Evolutionary conservation across 2,888 invertebrate species (phyloP), one percentile per base, ranked within the genome.

Genomic region (Sesia bembeciformis): DNA sequence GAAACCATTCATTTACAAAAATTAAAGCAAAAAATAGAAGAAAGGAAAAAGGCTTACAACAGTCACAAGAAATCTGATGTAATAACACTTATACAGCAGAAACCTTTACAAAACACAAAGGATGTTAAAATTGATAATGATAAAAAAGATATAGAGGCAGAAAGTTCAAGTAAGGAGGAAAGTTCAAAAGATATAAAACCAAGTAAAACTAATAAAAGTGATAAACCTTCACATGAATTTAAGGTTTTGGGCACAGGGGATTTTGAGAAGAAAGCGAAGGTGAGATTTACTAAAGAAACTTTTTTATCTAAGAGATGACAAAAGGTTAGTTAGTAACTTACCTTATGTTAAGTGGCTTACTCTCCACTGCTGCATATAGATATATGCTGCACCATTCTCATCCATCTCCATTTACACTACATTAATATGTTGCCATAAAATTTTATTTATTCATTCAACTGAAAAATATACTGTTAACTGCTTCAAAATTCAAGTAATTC

Each of bases 241-340:
- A 93, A 93, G 67, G 90, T 95, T 38, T 85, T 96, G 53, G 95
- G 95, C 4, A 90, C 84, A 55, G 91, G 91, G 65, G 91, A 90
- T 56, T 91, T 92, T 70, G 84, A 85, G 62, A 92, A 91, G 64
- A 92, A 88, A 60, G 61, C 69, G 3, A 91, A 91, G 74, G 92
- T 91, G 63, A 60, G 40, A 51, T 56, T 39, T 23, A 39, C 52
- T 54, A 49, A 46, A 50, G 23, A 23, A 23, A 23, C 23, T 23
- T 23, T 23, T 23, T 23, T 23, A 23, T 23, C 23, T 23, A 23
- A 23, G 23, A 23, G 2, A 2, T 23, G 23, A 23, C 23, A 23
- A 23, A 23, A 2, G 23, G 23, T 2, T 23, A 23, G 23, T 23
- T 23, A 23, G 23, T 23, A 23, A 23, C 23, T 23, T 23, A 23